A percentile compares a stretch with the other conserved stretches of the same genome.
phyloP scores from a whole-genome alignment of 2,888 invertebrate genomes.

The Plebejus melissa region DNA sequence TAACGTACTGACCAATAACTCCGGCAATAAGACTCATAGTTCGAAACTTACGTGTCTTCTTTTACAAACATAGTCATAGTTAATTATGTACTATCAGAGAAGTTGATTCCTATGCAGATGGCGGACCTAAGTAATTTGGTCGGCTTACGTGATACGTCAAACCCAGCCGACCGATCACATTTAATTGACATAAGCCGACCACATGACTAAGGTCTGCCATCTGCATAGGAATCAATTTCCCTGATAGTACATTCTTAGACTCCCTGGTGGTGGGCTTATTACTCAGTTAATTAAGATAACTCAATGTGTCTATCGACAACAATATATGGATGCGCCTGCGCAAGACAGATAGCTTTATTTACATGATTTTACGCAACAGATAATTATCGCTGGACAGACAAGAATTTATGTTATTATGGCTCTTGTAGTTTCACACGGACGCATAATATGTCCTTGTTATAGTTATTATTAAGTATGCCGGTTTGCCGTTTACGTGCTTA shows the following conservation, averaged over 20 bases:
- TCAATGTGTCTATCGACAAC: slow-evolving; percentile 53
- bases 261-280: slow-evolving; percentile 44
- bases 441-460: slow-evolving; percentile 1
- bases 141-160: too few relatives aligned
- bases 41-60: slow-evolving; percentile 1
- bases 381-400: slow-evolving; percentile 46
- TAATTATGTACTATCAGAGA: not conserved
- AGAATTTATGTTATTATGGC: slow-evolving; percentile 38
- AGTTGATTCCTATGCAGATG: too few relatives aligned
- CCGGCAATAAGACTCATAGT: not conserved
- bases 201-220: too few relatives aligned
- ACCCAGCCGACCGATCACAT: too few relatives aligned
- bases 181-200: too few relatives aligned
- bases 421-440: slow-evolving; percentile 21
- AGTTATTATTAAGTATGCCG: slow-evolving; percentile 4
- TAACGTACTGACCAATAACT: not conserved
- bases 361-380: slow-evolving; percentile 43
- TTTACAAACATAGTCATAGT: slow-evolving; percentile 8
- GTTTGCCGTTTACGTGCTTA: not conserved
- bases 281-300: slow-evolving; percentile 57
- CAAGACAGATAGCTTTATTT: slow-evolving; percentile 46
- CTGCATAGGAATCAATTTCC: too few relatives aligned
- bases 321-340: slow-evolving; percentile 52
- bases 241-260: slow-evolving; percentile 32
- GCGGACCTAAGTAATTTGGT: too few relatives aligned